Percentiles rank a stretch among this genome's conserved stretches.
Conservation (phyloP, 2,113 vertebrate species). For the Prietella phreatophila region DNA sequence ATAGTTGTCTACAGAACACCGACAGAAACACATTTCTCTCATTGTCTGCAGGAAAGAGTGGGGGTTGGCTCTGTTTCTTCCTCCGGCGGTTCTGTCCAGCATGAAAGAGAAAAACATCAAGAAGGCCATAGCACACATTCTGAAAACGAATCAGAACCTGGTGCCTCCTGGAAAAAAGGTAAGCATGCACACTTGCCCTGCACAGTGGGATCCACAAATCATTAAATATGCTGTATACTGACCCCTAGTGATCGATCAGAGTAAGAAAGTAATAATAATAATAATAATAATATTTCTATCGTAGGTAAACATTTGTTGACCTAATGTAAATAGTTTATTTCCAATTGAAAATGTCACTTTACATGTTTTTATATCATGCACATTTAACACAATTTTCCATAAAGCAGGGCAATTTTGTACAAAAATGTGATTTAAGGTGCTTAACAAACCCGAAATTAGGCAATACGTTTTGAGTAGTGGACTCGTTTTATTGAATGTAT, state of each 20-base stretch:
- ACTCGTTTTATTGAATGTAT: background rate
- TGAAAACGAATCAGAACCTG: conserved; percentile 98
- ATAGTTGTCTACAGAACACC: too few species aligned
- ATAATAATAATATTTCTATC: background rate
- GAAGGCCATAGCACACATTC: conserved; percentile 97
- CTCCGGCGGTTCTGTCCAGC: conserved; percentile 95
- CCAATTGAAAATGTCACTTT: background rate
- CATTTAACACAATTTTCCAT: background rate
- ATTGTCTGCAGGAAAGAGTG: conserved; percentile 87
- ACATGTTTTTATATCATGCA: background rate
- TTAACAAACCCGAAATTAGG: background rate
- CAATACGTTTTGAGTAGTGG: background rate
- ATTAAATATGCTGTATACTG: background rate
- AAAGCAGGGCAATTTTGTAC: background rate
- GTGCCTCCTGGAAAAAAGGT: conserved; percentile 99
- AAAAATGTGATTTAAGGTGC: background rate
- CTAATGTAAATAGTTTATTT: background rate
- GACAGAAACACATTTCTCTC: background rate
- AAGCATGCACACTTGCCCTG: conserved; percentile 30
- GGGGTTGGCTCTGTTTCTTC: conserved; percentile 95
- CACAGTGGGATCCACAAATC: background rate
- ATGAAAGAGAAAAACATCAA: conserved; percentile 99
- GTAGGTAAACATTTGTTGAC: background rate
- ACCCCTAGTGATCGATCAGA: background rate
- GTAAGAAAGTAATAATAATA: background rate